Evolutionary conservation across 2,113 vertebrate species (phyloP), one percentile per base, ranked within the genome.

Genomic region (Phaetusa simplex): DNA sequence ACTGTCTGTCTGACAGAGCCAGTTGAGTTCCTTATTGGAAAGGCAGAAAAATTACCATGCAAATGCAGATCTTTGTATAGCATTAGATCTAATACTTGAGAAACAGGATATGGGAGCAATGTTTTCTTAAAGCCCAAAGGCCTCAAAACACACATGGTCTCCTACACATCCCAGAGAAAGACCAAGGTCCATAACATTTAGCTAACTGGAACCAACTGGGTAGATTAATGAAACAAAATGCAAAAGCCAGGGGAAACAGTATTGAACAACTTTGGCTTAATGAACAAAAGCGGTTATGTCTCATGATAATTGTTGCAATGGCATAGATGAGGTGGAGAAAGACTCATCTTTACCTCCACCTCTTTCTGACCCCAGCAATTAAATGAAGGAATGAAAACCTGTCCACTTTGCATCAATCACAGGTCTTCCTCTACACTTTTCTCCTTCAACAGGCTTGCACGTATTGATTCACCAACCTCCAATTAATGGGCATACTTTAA

Each of bases 201-300:
- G 26, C 17, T 36, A 29, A 56, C 32, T 86, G 55, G 59, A 52
- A 56, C 34, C 6, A 71, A 2, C 6, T 26, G 40, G 12, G 18
- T 32, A 61, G 38, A 52, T 56, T 14, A 76, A 69, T 30, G 4
- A 58, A 95, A 52, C 3, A 55, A 59, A 90, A 22, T 0, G 2
- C 22, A 71, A 77, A 93, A 49, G 4, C 14, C 55, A 65, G 40
- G n/a, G 17, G 42, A 38, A 90, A 61, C 1, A 3, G 12, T 82
- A 66, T 6, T 42, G 43, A 87, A 62, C 81, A 96, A 85, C 91
- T 96, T 96, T 97, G 95, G 91, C 94, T 97, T 95, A 96, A 97
- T 93, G 91, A 94, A 93, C 91, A 82, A 9, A 65, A 69, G 29
- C n/a, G 88, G 19, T 56, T 71, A 14, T 1, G 5, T 45, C 40